Conservation (phyloP, 2,888 invertebrate species). For the Agrypnus murinus region DNA sequence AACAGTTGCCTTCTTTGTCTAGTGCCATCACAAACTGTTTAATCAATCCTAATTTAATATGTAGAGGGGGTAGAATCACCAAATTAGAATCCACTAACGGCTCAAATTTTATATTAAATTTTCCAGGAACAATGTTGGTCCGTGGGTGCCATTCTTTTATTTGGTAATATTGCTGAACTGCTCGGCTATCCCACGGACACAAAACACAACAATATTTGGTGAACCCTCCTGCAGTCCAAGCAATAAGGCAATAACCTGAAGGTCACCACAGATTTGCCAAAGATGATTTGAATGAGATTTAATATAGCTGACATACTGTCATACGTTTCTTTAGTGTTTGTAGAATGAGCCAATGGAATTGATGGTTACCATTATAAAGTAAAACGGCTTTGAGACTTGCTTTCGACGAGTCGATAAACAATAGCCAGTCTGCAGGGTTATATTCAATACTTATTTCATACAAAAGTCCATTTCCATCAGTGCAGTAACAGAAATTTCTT, state of each 20-base stretch:
- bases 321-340: slow-evolving; percentile 25
- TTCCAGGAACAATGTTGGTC: no score
- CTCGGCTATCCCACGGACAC: slow-evolving; percentile 14
- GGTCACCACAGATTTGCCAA: slow-evolving; percentile 29
- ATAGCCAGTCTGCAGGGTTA: no score
- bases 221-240: slow-evolving; percentile 12
- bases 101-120: no score
- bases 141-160: no score
- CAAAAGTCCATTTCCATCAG: background rate
- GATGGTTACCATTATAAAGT: slow-evolving; percentile 31
- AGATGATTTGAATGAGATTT: slow-evolving; percentile 10
- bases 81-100: background rate
- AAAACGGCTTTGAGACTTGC: slow-evolving; percentile 38
- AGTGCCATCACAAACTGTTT: no score
- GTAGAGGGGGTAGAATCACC: background rate
- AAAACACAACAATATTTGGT: slow-evolving; percentile 24
- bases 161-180: no score
- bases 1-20: no score
- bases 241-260: slow-evolving; percentile 27
- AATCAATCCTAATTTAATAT: slow-evolving; percentile 13
- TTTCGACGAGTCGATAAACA: slow-evolving; percentile 34
- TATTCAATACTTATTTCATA: background rate
- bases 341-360: slow-evolving; percentile 23
- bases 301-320: slow-evolving; percentile 13
- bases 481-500: background rate